Percentiles rank a stretch among this genome's conserved stretches.
Conservation (phyloP, 2,113 vertebrate genomes). For the Pelusios castaneus region DNA sequence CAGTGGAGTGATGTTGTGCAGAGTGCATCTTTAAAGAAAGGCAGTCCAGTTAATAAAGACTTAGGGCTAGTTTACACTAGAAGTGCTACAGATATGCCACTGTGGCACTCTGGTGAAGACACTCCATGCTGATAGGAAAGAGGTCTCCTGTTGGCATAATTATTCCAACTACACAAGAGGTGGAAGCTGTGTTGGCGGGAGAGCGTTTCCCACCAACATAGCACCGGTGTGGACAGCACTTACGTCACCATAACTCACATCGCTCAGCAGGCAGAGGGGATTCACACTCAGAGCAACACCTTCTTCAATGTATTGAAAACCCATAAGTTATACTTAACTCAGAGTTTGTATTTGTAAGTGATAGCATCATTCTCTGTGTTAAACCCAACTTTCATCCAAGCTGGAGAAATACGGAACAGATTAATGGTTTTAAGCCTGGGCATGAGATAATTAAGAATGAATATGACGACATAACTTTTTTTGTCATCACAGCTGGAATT, state of each 20-base stretch:
- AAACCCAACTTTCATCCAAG: rapidly evolving
- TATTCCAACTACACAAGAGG: too few relatives aligned
- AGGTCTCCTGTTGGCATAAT: too few relatives aligned
- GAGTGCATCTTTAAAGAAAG: not conserved
- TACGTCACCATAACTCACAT: too few relatives aligned
- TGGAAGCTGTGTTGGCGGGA: too few relatives aligned
- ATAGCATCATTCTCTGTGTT: not conserved
- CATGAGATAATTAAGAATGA: not conserved
- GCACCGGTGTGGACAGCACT: too few relatives aligned
- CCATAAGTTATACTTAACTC: not conserved
- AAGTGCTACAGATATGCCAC: too few relatives aligned
- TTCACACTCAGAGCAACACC: not conserved
- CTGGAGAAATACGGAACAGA: not conserved
- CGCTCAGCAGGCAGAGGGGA: too few relatives aligned
- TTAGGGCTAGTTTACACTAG: too few relatives aligned
- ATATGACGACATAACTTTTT: not conserved
- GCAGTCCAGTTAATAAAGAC: rapidly evolving
- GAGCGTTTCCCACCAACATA: too few relatives aligned
- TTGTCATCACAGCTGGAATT: not conserved
- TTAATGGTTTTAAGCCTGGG: not conserved
- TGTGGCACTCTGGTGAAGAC: not conserved
- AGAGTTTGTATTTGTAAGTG: not conserved
- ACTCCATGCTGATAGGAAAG: too few relatives aligned
- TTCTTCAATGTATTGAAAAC: not conserved
- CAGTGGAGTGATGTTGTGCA: not conserved